These are phyloP conservation scores for Cepaea hortensis DNA, from an alignment of 2,888 invertebrate genomes.

Conservation along the genomic window DNA sequence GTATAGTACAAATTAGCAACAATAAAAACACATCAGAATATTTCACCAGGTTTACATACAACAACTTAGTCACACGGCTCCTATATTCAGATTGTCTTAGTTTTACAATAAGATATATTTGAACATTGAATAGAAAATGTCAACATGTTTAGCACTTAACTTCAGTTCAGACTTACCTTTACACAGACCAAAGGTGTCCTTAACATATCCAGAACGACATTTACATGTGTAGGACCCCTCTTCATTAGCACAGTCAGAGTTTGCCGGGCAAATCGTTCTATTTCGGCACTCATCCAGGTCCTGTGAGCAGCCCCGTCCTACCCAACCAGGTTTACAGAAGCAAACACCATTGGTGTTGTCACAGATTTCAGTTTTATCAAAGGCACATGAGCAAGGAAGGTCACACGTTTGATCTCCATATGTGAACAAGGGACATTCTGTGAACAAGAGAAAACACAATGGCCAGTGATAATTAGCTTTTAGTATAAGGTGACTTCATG, in stretches of 20 bases:
- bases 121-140: too few relatives aligned
- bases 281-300: constrained; percentile 27
- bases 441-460: not conserved
- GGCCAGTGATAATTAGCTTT: too few relatives aligned
- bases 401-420: constrained; percentile 6
- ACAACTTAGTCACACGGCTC: too few relatives aligned
- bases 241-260: constrained; percentile 23
- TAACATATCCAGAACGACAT: constrained; percentile 11
- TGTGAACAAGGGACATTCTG: constrained; percentile 15
- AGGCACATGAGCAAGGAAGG: constrained; percentile 7
- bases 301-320: constrained; percentile 12
- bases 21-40: too few relatives aligned
- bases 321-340: constrained; percentile 22
- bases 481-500: too few relatives aligned
- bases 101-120: too few relatives aligned
- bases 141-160: too few relatives aligned
- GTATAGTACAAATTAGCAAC: too few relatives aligned
- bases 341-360: constrained; percentile 25
- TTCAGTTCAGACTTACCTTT: not conserved
- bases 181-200: not conserved
- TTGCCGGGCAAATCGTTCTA: not conserved
- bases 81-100: too few relatives aligned
- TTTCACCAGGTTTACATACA: too few relatives aligned
- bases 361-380: not conserved
- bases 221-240: constrained; percentile 17